phyloP scores from a whole-genome alignment of 1,140 invertebrate genomes.

The Galendromus occidentalis region DNA sequence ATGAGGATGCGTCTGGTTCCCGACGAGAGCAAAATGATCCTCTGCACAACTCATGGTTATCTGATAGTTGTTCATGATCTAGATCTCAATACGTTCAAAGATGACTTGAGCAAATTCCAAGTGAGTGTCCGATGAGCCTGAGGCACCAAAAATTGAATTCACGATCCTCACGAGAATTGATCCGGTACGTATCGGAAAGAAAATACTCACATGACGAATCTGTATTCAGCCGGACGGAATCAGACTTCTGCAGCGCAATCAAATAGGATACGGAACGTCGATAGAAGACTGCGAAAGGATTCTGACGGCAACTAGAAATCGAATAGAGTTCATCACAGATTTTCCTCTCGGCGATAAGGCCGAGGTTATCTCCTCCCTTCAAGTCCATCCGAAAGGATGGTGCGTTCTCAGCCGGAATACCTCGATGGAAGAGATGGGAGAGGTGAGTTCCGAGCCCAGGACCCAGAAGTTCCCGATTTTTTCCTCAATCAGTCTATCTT shows the following conservation, averaged over 20 bases:
- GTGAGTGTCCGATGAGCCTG: conserved; percentile 30
- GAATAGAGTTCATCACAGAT: conserved; percentile 70
- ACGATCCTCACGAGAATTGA: background rate
- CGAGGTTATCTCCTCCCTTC: conserved; percentile 65
- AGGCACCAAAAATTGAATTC: background rate
- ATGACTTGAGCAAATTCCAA: conserved; percentile 65
- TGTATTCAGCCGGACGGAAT: background rate
- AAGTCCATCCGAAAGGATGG: conserved; percentile 80
- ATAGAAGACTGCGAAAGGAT: conserved; percentile 40
- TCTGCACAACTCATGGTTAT: conserved; percentile 70
- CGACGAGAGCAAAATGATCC: conserved; percentile 62
- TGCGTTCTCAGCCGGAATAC: conserved; percentile 67
- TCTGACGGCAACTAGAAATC: conserved; percentile 54
- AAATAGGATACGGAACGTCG: background rate
- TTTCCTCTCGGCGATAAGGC: conserved; percentile 66
- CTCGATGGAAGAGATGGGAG: conserved; percentile 56
- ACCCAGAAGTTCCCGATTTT: background rate
- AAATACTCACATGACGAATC: background rate
- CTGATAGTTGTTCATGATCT: conserved; percentile 73
- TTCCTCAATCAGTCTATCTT: background rate
- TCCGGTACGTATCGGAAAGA: background rate
- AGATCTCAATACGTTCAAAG: conserved; percentile 49
- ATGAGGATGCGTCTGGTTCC: conserved; percentile 72
- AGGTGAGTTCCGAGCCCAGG: no score
- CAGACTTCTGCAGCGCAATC: background rate